Base-by-base conservation (phyloP, 2,797 vertebrate species). In the Phoebastria nigripes region DNA sequence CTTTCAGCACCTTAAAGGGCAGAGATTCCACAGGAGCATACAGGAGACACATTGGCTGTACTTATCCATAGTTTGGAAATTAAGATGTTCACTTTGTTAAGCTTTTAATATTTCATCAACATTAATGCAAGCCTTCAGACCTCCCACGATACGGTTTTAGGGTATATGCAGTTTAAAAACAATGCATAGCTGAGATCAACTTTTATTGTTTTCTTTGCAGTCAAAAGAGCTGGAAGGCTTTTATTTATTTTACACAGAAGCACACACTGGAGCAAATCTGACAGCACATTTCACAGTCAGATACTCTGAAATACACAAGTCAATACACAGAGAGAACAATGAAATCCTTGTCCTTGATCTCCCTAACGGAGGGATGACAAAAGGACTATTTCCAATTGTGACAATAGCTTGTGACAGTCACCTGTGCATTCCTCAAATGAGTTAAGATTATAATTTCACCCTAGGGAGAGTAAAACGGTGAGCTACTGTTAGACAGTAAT, bases 321-420 rank as follows among this genome's bases (percentile, higher is more conserved):
- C 74, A 73, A 82, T 81, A 93, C 41, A 87, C 16, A 93, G 47
- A 52, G 52, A 80, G 41, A 73, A 96, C 76, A 96, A 89, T 44
- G 7, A 94, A 88, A 96, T 61, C 54, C 61, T 94, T 94, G 85
- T 88, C 63, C 78, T 73, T 49, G 24, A 74, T 72, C 58, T 92
- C 81, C 56, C 29, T 44, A 55, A 80, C 0, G 2, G 49, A 82
- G 29, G 49, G 8, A 87, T 61, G 65, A 95, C 81, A 96, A 95
- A 90, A 90, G 47, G 56, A 87, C 67, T 73, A 56, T 80, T 92
- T 84, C 89, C 49, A 90, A 18, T 67, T 87, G 74, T 81, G 67
- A 84, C 90, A 77, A 80, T 22, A 74, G 86, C 78, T 95, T 85
- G 66, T 93, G 90, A 93, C 83, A 87, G 67, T 83, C 69, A 76